Percentiles rank a stretch among this genome's conserved stretches.
Conservation (phyloP, 2,113 vertebrate genomes). For the Dicerorhinus sumatrensis region DNA sequence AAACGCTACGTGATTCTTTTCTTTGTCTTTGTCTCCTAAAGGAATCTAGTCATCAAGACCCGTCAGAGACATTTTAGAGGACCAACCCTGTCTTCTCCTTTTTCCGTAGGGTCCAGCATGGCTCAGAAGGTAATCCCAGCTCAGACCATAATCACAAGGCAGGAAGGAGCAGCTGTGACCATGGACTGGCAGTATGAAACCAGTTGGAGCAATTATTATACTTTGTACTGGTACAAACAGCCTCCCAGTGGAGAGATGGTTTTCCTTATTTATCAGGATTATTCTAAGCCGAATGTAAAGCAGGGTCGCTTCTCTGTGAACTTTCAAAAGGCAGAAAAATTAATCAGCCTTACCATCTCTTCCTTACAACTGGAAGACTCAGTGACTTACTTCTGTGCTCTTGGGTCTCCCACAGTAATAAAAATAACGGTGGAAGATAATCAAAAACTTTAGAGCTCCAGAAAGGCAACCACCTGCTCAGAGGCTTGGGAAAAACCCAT, state of each 20-base stretch:
- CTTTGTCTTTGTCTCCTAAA: background rate
- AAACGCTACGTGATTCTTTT: background rate
- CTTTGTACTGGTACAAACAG: background rate
- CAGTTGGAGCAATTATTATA: accelerated
- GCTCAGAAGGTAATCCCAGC: background rate
- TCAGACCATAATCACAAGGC: too few relatives aligned
- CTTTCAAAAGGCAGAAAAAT: background rate
- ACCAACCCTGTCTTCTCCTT: background rate
- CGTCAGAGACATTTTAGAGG: background rate
- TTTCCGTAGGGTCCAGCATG: background rate
- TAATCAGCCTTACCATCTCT: background rate
- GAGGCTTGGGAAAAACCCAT: background rate
- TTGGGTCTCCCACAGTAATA: background rate
- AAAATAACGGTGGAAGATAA: background rate
- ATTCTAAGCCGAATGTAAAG: background rate
- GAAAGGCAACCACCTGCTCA: background rate
- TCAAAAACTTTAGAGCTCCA: conserved; percentile 22
- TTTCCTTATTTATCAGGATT: background rate
- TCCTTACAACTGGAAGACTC: background rate
- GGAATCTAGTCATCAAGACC: background rate
- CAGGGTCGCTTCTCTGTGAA: background rate
- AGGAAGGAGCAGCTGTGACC: background rate
- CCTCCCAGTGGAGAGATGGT: background rate
- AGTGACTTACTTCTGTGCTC: background rate
- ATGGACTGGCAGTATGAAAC: background rate